A percentile compares a stretch with the other conserved stretches of the same genome.
Conservation (phyloP, 2,797 vertebrate species). For the Synanceia verrucosa region DNA sequence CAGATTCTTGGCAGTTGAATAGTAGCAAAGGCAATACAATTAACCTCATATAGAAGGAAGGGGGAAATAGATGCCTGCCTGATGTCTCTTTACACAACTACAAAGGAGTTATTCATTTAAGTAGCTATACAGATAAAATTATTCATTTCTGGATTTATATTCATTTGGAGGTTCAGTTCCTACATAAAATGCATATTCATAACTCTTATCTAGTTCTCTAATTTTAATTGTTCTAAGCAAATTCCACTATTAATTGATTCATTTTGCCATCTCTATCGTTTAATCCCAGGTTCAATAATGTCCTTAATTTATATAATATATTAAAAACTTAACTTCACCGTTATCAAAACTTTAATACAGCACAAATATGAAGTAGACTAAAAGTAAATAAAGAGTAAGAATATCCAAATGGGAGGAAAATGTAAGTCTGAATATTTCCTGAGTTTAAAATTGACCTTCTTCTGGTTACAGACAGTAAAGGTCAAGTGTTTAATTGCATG, state of each 20-base stretch:
- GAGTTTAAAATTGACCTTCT: slow-evolving; percentile 11
- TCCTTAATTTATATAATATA: neutral
- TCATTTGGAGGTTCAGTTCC: neutral
- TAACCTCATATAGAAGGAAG: neutral
- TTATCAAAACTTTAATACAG: neutral
- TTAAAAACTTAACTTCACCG: neutral
- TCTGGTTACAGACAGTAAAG: slow-evolving; percentile 16
- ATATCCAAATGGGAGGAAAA: neutral
- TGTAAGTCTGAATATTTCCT: neutral
- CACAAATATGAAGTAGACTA: neutral
- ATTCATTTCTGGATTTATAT: neutral
- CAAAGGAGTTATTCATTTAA: neutral
- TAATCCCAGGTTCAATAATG: neutral
- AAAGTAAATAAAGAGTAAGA: neutral
- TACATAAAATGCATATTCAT: neutral
- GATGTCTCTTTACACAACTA: neutral
- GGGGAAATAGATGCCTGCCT: neutral
- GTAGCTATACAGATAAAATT: neutral
- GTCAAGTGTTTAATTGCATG: slow-evolving; percentile 33
- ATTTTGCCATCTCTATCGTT: neutral
- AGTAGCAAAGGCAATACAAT: neutral
- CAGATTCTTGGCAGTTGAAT: neutral
- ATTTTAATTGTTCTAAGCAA: neutral
- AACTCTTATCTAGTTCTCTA: neutral
- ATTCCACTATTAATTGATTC: neutral